Evolutionary conservation across 2,888 invertebrate species (phyloP).

Genomic region (Lepetodrilus schrolli): DNA sequence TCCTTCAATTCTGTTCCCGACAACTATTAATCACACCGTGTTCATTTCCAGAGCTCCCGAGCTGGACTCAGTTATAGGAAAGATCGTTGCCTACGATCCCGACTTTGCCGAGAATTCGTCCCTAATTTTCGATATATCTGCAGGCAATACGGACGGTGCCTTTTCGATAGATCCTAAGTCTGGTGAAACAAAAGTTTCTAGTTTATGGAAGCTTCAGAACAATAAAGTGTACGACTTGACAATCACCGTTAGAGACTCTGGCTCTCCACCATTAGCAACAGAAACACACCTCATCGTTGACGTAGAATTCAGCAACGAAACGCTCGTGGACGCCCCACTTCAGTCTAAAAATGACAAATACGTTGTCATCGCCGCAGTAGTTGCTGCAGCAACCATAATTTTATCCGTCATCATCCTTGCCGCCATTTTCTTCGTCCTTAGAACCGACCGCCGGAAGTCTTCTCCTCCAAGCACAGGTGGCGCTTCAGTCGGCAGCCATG

Average conservation of each 20-base stretch:
- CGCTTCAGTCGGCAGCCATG: not conserved
- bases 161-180: constrained; percentile 11
- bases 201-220: constrained; percentile 29
- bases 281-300: constrained; percentile 40
- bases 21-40: constrained; percentile 14
- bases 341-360: constrained; percentile 29
- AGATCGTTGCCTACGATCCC: constrained; percentile 29
- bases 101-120: constrained; percentile 12
- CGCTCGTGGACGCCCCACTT: not conserved
- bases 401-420: constrained; percentile 45
- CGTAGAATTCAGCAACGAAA: constrained; percentile 39
- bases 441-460: constrained; percentile 35
- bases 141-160: not conserved
- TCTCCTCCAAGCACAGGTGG: not conserved
- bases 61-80: constrained; percentile 10
- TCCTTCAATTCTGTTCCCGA: constrained; percentile 26
- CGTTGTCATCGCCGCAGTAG: constrained; percentile 44
- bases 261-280: constrained; percentile 33
- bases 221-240: constrained; percentile 37
- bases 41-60: constrained; percentile 14
- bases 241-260: constrained; percentile 38
- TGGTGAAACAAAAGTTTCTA: constrained; percentile 12
- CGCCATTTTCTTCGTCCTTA: constrained; percentile 42
- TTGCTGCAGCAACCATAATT: constrained; percentile 43
- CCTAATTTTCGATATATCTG: not conserved